These are phyloP conservation scores for Julus scanicus DNA, from an alignment of 2,888 invertebrate genomes.

Conservation along the genomic window DNA sequence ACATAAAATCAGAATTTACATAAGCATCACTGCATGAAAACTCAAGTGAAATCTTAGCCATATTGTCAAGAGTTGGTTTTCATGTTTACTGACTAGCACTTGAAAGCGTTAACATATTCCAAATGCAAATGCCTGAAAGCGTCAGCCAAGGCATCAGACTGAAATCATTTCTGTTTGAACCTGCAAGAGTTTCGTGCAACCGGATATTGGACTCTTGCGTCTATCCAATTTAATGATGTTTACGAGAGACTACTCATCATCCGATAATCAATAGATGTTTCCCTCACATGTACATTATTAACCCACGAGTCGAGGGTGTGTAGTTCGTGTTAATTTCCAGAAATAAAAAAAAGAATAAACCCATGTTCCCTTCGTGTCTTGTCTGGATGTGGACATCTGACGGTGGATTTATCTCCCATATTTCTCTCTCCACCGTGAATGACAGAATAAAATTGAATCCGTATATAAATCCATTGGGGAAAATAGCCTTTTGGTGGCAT, in stretches of 20 bases:
- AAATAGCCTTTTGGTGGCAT: neutral
- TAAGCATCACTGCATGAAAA: no score
- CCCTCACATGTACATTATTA: neutral
- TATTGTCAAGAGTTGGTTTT: no score
- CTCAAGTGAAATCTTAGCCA: no score
- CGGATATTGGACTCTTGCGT: neutral
- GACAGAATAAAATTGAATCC: constrained; percentile 27
- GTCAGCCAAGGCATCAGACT: neutral
- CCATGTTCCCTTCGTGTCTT: neutral
- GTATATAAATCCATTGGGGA: neutral
- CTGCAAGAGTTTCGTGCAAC: neutral
- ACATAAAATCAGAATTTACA: no score
- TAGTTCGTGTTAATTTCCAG: neutral
- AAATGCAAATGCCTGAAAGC: neutral
- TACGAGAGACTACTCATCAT: neutral
- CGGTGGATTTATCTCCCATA: constrained; percentile 6
- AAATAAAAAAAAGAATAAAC: neutral
- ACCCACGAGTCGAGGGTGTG: neutral
- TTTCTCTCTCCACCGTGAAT: neutral
- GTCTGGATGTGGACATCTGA: neutral
- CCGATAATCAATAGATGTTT: constrained; percentile 5
- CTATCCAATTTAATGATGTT: constrained; percentile 42
- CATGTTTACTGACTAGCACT: no score
- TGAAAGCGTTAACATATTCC: no score
- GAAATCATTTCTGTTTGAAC: neutral